A percentile compares a stretch with the other conserved stretches of the same genome.
Evolutionary conservation across 2,113 vertebrate genomes (phyloP).

Genomic region (Australoheros scitulus): DNA sequence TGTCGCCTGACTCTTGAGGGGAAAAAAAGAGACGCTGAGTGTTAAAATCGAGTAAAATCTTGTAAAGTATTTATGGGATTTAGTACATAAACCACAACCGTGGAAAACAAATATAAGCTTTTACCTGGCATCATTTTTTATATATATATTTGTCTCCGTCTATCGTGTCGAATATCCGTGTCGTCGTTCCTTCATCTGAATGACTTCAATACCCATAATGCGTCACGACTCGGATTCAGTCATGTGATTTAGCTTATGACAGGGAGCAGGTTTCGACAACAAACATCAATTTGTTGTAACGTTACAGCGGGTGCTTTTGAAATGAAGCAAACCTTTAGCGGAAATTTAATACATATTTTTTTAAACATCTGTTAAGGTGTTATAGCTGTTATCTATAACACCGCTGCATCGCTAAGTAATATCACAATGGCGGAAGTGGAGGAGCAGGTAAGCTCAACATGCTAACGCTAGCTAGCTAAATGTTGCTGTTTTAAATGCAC

Average conservation of each 20-base stretch:
- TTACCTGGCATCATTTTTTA: neutral
- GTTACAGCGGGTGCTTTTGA: neutral
- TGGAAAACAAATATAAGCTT: neutral
- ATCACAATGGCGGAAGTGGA: constrained; percentile 87
- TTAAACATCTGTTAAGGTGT: neutral
- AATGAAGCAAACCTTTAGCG: neutral
- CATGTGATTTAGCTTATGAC: constrained; percentile 79
- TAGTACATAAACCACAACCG: accelerated
- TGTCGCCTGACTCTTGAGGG: neutral
- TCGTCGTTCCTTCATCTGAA: neutral
- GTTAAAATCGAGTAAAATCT: neutral
- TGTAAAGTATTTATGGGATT: neutral
- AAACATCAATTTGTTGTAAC: constrained; percentile 16
- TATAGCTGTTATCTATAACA: neutral
- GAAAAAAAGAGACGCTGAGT: neutral
- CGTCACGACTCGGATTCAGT: constrained; percentile 50
- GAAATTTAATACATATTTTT: neutral
- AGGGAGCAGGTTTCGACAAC: constrained; percentile 36
- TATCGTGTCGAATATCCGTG: accelerated
- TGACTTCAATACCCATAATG: constrained; percentile 76
- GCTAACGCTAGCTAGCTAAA: constrained; percentile 58
- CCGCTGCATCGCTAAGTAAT: neutral
- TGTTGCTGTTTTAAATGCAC: neutral
- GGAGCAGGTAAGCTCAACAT: constrained; percentile 81
- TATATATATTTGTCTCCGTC: neutral